Conservation (phyloP, 2,888 invertebrate genomes). For the Sturmia bella region DNA sequence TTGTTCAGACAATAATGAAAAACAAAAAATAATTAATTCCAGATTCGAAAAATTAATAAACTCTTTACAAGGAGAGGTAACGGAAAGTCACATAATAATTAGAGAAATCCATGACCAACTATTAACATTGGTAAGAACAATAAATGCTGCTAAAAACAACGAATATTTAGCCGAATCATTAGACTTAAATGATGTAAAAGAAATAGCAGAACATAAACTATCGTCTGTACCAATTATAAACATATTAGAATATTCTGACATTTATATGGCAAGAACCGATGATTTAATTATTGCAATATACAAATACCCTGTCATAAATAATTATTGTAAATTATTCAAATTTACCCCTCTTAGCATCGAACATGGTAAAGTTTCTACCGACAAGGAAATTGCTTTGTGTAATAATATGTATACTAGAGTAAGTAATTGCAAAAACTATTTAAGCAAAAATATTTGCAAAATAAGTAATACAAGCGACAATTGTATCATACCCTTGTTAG, state of each 20-base stretch:
- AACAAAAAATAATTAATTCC: slow-evolving; percentile 16
- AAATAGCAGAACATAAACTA: slow-evolving; percentile 11
- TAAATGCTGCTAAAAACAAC: slow-evolving; percentile 13
- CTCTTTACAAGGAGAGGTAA: neutral
- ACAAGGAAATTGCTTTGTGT: slow-evolving; percentile 16
- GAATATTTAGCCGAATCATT: slow-evolving; percentile 14
- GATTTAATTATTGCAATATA: neutral
- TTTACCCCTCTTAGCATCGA: too few species aligned
- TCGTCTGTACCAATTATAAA: slow-evolving; percentile 13
- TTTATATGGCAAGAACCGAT: slow-evolving; percentile 6
- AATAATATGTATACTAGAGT: slow-evolving; percentile 13
- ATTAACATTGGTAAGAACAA: slow-evolving; percentile 13
- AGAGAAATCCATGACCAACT: neutral
- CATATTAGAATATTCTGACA: slow-evolving; percentile 11
- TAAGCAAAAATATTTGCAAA: slow-evolving; percentile 24
- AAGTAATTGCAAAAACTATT: slow-evolving; percentile 17
- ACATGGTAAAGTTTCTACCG: slow-evolving; percentile 31
- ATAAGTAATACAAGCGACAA: neutral
- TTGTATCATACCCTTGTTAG: neutral
- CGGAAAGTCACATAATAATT: neutral
- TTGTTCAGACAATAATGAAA: slow-evolving; percentile 1
- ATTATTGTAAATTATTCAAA: slow-evolving; percentile 28
- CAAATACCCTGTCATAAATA: slow-evolving; percentile 25
- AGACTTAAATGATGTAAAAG: slow-evolving; percentile 9
- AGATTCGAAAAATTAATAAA: slow-evolving; percentile 15